Evolutionary conservation across 2,113 vertebrate genomes (phyloP).

Genomic region (Mesitornis unicolor): DNA sequence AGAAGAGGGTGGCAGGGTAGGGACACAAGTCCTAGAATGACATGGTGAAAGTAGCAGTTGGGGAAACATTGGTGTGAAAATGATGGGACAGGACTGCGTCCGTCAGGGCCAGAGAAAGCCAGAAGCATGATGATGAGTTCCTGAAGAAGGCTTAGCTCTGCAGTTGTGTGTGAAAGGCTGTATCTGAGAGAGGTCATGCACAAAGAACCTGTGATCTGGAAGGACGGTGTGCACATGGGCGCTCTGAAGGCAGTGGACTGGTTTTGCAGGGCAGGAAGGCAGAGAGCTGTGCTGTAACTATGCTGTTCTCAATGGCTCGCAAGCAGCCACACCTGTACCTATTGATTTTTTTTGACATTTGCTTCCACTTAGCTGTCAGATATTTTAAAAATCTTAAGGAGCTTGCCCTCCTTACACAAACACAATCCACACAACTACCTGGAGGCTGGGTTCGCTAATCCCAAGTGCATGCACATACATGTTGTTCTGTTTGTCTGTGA

Average conservation of each 20-base stretch:
- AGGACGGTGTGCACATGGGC: not conserved
- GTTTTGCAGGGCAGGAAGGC: not conserved
- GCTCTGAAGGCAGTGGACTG: not conserved
- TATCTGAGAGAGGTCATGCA: not conserved
- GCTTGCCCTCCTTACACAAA: not conserved
- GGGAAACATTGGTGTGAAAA: not conserved
- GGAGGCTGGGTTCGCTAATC: not conserved
- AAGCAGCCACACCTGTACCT: not conserved
- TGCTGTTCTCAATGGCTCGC: not conserved
- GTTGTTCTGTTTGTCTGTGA: not conserved
- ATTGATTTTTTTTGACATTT: not conserved
- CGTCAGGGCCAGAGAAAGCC: not conserved
- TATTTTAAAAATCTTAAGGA: not conserved
- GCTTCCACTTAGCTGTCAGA: constrained; percentile 3
- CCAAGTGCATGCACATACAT: not conserved
- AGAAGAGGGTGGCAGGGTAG: not conserved
- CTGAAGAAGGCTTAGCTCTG: not conserved
- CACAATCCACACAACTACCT: not conserved
- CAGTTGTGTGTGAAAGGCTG: not conserved
- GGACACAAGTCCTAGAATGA: not conserved
- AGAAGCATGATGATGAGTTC: not conserved
- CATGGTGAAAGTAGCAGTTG: not conserved
- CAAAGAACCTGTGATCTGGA: not conserved
- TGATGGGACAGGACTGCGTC: not conserved
- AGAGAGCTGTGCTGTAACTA: not conserved